A percentile compares a stretch with the other conserved stretches of the same genome.
These are phyloP conservation scores for Helicolenus hilgendorfi DNA, from an alignment of 2,797 vertebrate genomes.

Conservation along the genomic window DNA sequence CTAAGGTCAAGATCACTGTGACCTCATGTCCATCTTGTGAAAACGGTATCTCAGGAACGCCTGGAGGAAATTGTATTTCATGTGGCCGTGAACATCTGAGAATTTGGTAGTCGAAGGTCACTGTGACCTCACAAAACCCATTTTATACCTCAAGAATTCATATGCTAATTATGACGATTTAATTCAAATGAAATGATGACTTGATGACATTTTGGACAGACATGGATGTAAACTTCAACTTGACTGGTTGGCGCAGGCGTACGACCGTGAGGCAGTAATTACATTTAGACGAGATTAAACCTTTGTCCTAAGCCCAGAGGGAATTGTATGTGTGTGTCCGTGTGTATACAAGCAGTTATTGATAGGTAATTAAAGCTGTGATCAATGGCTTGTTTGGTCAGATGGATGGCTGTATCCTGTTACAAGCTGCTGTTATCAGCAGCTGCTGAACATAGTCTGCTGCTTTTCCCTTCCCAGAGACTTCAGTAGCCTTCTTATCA, in stretches of 20 bases:
- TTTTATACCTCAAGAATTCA: no score
- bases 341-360: background rate
- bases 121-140: no score
- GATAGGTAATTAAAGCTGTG: slow-evolving; percentile 13
- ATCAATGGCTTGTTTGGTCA: slow-evolving; percentile 1
- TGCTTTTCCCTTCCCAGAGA: background rate
- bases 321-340: background rate
- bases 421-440: background rate
- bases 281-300: background rate
- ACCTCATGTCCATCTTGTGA: no score
- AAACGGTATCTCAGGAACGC: no score
- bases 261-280: background rate
- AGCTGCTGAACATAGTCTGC: background rate
- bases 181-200: no score
- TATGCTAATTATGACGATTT: no score
- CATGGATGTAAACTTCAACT: no score
- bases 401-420: background rate
- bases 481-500: background rate
- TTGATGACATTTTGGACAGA: no score
- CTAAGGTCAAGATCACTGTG: no score
- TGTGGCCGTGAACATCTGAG: no score
- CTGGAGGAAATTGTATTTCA: background rate
- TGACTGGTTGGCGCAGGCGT: no score
- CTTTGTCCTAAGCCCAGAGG: background rate
- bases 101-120: no score